Evolutionary conservation across 2,888 invertebrate genomes (phyloP).

Genomic region (Cheilosia vernalis): DNA sequence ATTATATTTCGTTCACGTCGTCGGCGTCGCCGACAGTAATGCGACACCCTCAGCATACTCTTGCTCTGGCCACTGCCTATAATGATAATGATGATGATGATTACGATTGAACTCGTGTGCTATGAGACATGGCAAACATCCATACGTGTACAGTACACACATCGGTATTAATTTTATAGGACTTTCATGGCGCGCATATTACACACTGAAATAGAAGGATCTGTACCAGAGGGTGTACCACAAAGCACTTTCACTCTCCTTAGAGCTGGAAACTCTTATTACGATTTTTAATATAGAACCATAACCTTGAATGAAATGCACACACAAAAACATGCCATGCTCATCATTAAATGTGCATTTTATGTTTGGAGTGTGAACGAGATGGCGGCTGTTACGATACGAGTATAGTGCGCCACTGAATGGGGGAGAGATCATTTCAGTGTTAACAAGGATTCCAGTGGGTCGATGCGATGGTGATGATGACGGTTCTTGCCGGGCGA

Average conservation of each 20-base stretch:
- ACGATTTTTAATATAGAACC: slow-evolving; percentile 43
- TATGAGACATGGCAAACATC: slow-evolving; percentile 20
- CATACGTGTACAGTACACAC: slow-evolving; percentile 30
- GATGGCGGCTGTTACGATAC: slow-evolving; percentile 25
- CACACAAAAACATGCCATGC: slow-evolving; percentile 20
- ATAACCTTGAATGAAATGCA: slow-evolving; percentile 56
- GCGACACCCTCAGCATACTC: slow-evolving; percentile 39
- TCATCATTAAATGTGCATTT: slow-evolving; percentile 63
- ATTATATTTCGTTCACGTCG: neutral
- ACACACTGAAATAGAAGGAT: slow-evolving; percentile 42
- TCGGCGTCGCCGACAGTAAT: slow-evolving; percentile 33
- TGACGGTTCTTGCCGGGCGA: slow-evolving; percentile 6
- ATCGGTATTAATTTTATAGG: slow-evolving; percentile 62
- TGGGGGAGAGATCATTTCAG: slow-evolving; percentile 33
- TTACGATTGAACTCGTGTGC: slow-evolving; percentile 35
- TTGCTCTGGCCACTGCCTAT: neutral
- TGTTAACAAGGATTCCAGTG: slow-evolving; percentile 58
- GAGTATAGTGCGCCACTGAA: neutral
- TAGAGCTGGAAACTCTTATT: slow-evolving; percentile 17
- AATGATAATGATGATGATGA: slow-evolving; percentile 28
- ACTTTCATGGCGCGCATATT: slow-evolving; percentile 63
- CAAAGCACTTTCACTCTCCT: slow-evolving; percentile 38
- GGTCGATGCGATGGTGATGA: slow-evolving; percentile 21
- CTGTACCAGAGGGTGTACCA: slow-evolving; percentile 7
- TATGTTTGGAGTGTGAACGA: slow-evolving; percentile 49